Evolutionary conservation across 2,113 vertebrate genomes (phyloP), one percentile per base, ranked within the genome.

Genomic region (Rattus rattus): DNA sequence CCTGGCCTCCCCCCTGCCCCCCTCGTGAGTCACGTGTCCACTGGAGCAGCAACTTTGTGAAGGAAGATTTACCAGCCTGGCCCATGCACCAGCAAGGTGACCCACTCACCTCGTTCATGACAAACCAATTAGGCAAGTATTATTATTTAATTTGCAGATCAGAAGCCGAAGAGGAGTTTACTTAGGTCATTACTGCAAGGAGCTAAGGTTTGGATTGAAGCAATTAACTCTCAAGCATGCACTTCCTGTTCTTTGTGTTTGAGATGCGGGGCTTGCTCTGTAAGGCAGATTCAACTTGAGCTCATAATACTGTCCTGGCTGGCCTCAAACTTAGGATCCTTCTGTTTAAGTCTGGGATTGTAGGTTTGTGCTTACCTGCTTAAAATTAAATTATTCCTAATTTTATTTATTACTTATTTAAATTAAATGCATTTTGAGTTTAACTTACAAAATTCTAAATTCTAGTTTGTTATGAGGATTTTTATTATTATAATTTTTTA

Each of bases 191-290:
- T 93, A 54, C 12, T 92, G 47, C 22, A 36, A 73, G 54, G 75
- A 88, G 56, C 75, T 94, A 49, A 94, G 88, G 90, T 94, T 85
- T 92, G 65, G 94, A 92, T 47, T 39, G 85, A 69, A 22, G 43
- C 11, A 39, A 19, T 85, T 84, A 67, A 92, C 17, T 36, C 24
- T 88, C 49, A 76, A 72, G 52, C 5, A 5, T 80, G 24, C 24
- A 52, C 33, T 94, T 56, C 11, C 63, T 69, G 17, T 43, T 75
- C 52, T 59, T 75, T 73, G 24, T 59, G 52, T 59, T 73, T 89
- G 26, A 12, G 69, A 36, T 0, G 9, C n/a, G 49, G 47, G 47
- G 7, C 16, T 59, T 59, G 16, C 70, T 89, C 9, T 39, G 2
- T 72, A 2, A 72, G 20, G 11, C 7, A 72, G 36, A 4, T 39